Base-by-base conservation (phyloP, 2,797 vertebrate genomes). In the Sebastiscus tertius region DNA sequence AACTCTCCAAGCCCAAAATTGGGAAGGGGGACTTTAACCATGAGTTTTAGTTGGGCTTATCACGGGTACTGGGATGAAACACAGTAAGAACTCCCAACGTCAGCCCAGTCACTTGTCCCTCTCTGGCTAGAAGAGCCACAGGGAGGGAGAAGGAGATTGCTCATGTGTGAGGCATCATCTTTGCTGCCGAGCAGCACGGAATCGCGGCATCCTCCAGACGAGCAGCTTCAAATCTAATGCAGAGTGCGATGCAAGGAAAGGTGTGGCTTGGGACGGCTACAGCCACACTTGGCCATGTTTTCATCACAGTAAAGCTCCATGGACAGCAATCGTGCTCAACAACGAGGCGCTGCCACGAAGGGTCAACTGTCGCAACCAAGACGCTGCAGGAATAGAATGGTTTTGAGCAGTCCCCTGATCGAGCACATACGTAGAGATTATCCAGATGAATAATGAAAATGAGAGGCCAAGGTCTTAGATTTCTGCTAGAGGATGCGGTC, bases 301-400 rank as follows among this genome's bases (percentile, higher is more conserved):
- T 72, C 70, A 70, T 78, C 24, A 84, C 88, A 88, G 79, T 80
- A 85, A 88, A 89, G 79, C 79, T 91, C 78, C 74, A 75, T 36
- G 54, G 34, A 80, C n/a, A 29, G 65, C 75, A 39, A 39, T 70
- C 42, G 8, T 65, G 71, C 65, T 69, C 63, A 72, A 77, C 64
- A 71, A 31, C 0, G 6, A 83, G 74, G 27, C 63, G 20, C 56
- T 64, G 68, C 72, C 69, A 81, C 20, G 31, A 52, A 77, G 33
- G 85, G 66, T 87, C 61, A 75, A 81, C 77, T 78, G 69, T 83
- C 16, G 39, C 73, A 86, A 77, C 54, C 52, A 86, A 74, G 59
- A 70, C 22, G 6, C 10, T 26, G 71, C 67, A 69, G 69, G 66
- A 73, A 77, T 24, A 67, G 72, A 62, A 77, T 22, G 29, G 8